Evolutionary conservation across 1,140 invertebrate species (phyloP).

Genomic region (Eupristina koningsbergeri): DNA sequence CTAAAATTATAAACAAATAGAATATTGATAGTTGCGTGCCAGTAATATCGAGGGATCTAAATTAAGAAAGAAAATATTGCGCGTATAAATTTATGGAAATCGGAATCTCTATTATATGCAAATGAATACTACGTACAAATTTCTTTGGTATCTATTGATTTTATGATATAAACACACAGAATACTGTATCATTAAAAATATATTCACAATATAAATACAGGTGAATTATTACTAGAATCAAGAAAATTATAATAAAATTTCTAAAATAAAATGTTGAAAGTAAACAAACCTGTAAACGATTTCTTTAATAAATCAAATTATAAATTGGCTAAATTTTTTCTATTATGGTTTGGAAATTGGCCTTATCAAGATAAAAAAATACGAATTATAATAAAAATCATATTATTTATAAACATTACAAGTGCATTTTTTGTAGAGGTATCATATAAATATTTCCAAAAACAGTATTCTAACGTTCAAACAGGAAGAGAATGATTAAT

Average conservation of each 20-base stretch:
- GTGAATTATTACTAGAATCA: neutral
- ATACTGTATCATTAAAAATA: neutral
- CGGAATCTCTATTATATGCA: neutral
- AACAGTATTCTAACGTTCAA: neutral
- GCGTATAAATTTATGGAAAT: constrained; percentile 10
- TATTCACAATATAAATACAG: neutral
- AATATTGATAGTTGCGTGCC: neutral
- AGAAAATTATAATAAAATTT: too few species aligned
- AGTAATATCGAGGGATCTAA: neutral
- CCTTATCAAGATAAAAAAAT: constrained; percentile 25
- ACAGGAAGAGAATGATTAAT: neutral
- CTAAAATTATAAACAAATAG: neutral
- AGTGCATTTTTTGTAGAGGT: constrained; percentile 24
- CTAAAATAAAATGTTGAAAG: neutral
- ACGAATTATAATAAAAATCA: neutral
- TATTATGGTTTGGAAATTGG: constrained; percentile 12
- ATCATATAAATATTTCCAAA: neutral
- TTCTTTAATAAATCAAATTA: constrained; percentile 14
- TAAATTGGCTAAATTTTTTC: constrained; percentile 10
- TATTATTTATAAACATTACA: neutral
- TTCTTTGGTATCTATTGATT: neutral
- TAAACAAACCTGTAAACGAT: neutral
- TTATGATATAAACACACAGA: neutral
- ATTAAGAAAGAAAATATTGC: neutral
- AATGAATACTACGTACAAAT: neutral